These are phyloP conservation scores for Myzus persicae DNA, from an alignment of 1,140 invertebrate genomes.

Conservation along the genomic window DNA sequence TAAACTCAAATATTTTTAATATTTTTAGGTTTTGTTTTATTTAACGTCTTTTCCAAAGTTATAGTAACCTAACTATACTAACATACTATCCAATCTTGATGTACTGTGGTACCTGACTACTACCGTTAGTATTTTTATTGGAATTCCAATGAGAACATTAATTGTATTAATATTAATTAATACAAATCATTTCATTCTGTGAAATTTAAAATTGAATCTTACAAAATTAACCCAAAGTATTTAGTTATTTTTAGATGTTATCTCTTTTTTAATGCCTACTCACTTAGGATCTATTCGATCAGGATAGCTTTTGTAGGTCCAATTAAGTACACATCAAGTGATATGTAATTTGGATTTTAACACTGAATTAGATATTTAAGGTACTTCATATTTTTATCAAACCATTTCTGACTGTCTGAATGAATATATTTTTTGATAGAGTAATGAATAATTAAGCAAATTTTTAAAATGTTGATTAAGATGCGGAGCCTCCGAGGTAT, in stretches of 20 bases:
- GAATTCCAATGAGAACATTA: not conserved
- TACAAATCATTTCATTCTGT: not conserved
- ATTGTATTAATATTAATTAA: not conserved
- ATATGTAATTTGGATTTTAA: not conserved
- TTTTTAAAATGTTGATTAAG: no score
- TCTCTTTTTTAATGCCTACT: no score
- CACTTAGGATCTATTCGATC: no score
- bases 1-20: constrained; percentile 17
- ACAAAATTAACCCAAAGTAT: no score
- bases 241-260: no score
- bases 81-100: not conserved
- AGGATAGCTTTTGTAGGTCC: no score
- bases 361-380: not conserved
- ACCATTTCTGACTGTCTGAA: not conserved
- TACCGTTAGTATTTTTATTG: not conserved
- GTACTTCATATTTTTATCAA: not conserved
- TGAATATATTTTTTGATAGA: not conserved
- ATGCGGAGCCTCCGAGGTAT: no score
- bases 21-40: not conserved
- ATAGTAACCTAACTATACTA: not conserved
- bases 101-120: no score
- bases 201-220: no score
- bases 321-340: no score
- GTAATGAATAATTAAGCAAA: no score
- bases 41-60: not conserved